phyloP scores from a whole-genome alignment of 2,888 invertebrate species.

The Blastobasis lacticolella region DNA sequence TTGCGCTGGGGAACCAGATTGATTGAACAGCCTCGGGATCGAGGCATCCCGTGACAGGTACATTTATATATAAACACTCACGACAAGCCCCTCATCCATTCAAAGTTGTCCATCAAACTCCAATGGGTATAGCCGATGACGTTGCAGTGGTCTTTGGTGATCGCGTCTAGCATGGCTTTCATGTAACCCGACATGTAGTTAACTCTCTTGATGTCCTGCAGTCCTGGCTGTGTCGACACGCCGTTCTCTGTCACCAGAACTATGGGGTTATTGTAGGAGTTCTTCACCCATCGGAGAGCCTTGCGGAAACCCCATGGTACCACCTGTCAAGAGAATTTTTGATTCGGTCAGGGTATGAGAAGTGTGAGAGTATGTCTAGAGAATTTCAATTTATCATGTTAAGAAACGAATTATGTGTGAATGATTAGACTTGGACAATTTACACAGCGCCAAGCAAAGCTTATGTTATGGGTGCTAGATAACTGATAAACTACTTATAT shows the following conservation, averaged over 20 bases:
- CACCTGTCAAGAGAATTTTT: slow-evolving; percentile 46
- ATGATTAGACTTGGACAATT: no score
- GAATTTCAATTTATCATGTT: no score
- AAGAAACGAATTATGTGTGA: no score
- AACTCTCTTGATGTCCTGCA: slow-evolving; percentile 63
- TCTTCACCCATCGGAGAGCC: slow-evolving; percentile 76
- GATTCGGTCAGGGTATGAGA: not conserved
- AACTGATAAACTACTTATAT: no score
- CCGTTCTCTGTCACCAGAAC: slow-evolving; percentile 78
- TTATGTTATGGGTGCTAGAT: no score
- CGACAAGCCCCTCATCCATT: slow-evolving; percentile 85
- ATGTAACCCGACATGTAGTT: slow-evolving; percentile 70
- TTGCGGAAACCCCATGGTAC: slow-evolving; percentile 79
- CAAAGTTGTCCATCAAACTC: slow-evolving; percentile 88
- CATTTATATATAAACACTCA: slow-evolving; percentile 34
- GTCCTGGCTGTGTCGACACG: slow-evolving; percentile 56
- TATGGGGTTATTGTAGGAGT: slow-evolving; percentile 72
- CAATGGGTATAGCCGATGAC: slow-evolving; percentile 82
- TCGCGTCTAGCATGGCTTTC: slow-evolving; percentile 53
- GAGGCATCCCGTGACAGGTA: no score
- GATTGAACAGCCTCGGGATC: no score
- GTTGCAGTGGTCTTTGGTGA: slow-evolving; percentile 71
- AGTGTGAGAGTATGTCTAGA: no score
- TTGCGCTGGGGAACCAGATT: no score
- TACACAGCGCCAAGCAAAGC: no score